Evolutionary conservation across 2,797 vertebrate genomes (phyloP).

Genomic region (Propithecus deckenii): DNA sequence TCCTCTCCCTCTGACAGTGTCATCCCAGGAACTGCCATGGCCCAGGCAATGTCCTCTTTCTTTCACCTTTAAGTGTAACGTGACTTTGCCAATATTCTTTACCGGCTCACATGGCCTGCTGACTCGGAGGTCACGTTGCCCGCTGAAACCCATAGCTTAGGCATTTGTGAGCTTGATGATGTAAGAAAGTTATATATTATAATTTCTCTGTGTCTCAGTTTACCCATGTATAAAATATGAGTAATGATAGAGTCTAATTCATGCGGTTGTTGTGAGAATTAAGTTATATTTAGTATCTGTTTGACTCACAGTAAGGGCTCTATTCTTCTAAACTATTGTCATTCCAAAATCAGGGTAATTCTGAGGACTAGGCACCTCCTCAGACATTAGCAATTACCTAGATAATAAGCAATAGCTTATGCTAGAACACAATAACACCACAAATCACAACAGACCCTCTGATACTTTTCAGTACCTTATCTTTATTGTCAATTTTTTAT

Average conservation of each 20-base stretch:
- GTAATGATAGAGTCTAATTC: background rate
- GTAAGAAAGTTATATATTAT: background rate
- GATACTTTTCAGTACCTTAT: background rate
- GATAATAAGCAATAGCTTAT: background rate
- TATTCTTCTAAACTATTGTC: background rate
- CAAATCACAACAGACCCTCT: background rate
- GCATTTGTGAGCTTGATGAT: background rate
- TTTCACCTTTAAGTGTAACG: background rate
- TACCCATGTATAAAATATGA: background rate
- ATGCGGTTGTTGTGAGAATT: background rate
- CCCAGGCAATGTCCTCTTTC: background rate
- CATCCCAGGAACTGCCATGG: background rate
- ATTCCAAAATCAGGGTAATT: slow-evolving; percentile 23
- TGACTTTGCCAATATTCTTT: background rate
- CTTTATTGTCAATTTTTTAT: background rate
- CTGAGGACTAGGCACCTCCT: background rate
- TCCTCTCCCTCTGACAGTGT: background rate
- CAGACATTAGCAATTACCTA: background rate
- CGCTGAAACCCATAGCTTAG: background rate
- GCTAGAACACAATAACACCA: background rate
- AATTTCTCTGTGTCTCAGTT: background rate
- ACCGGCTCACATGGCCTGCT: background rate
- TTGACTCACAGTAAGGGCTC: background rate
- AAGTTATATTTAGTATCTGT: background rate
- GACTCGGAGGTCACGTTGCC: background rate